Evolutionary conservation across 2,888 invertebrate species (phyloP).

Genomic region (Athrips mouffetella): DNA sequence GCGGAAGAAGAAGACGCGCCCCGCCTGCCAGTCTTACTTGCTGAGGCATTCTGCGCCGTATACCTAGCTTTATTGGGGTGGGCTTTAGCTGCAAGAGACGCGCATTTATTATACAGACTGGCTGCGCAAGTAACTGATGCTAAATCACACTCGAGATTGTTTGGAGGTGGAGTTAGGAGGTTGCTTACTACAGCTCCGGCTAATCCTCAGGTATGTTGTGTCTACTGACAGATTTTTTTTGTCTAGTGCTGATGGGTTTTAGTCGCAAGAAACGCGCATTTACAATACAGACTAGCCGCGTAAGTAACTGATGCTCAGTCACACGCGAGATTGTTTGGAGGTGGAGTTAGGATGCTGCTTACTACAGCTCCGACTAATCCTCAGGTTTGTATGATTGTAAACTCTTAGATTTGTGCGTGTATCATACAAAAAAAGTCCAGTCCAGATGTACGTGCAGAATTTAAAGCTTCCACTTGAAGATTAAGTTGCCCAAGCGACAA

Average conservation of each 20-base stretch:
- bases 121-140: slow-evolving; percentile 89
- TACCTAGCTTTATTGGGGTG: slow-evolving; percentile 95
- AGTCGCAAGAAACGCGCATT: slow-evolving; percentile 94
- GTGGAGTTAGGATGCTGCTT: slow-evolving; percentile 91
- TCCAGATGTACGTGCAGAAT: too few relatives aligned
- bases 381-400: too few relatives aligned
- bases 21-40: slow-evolving; percentile 91
- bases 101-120: slow-evolving; percentile 90
- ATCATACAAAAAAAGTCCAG: too few relatives aligned
- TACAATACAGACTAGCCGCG: slow-evolving; percentile 89
- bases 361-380: slow-evolving; percentile 83
- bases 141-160: slow-evolving; percentile 88
- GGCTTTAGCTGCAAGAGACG: slow-evolving; percentile 94
- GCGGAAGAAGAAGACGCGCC: slow-evolving; percentile 97
- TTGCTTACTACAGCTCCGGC: slow-evolving; percentile 87
- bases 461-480: too few relatives aligned
- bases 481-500: too few relatives aligned
- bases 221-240: too few relatives aligned
- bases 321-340: slow-evolving; percentile 92
- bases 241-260: neutral
- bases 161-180: slow-evolving; percentile 94
- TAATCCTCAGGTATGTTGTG: slow-evolving; percentile 58
- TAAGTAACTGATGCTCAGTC: slow-evolving; percentile 87
- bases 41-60: slow-evolving; percentile 96
- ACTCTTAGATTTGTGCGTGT: too few relatives aligned